phyloP scores from a whole-genome alignment of 2,113 vertebrate genomes.

The Orthonyx spaldingii region DNA sequence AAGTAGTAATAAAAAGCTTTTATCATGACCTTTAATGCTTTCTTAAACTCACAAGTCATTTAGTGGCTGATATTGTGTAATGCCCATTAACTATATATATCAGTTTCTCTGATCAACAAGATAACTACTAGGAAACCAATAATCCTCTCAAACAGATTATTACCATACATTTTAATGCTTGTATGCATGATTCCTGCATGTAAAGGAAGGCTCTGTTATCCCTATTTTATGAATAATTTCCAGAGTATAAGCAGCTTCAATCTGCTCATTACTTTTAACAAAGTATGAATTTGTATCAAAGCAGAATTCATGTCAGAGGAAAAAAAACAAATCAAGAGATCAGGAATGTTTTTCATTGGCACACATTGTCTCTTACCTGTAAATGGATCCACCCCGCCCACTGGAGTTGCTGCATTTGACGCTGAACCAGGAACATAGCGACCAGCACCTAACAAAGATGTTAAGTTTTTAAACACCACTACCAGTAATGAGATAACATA shows the following conservation, averaged over 20 bases:
- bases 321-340: background rate
- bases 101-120: background rate
- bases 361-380: slow-evolving; percentile 73
- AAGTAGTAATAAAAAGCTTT: background rate
- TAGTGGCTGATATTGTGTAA: background rate
- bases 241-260: background rate
- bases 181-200: background rate
- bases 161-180: background rate
- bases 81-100: background rate
- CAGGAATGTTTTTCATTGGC: background rate
- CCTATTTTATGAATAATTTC: background rate
- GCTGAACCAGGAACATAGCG: slow-evolving; percentile 87
- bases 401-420: slow-evolving; percentile 31
- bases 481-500: background rate
- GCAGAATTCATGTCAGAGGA: background rate
- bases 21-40: background rate
- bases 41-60: background rate
- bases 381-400: slow-evolving; percentile 79
- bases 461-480: background rate
- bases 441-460: slow-evolving; percentile 76
- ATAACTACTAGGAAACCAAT: background rate
- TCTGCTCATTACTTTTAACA: background rate
- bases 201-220: background rate
- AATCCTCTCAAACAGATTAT: background rate
- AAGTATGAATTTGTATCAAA: background rate